These are phyloP conservation scores for Pungitius pungitius DNA, from an alignment of 2,113 vertebrate genomes.

Conservation along the genomic window DNA sequence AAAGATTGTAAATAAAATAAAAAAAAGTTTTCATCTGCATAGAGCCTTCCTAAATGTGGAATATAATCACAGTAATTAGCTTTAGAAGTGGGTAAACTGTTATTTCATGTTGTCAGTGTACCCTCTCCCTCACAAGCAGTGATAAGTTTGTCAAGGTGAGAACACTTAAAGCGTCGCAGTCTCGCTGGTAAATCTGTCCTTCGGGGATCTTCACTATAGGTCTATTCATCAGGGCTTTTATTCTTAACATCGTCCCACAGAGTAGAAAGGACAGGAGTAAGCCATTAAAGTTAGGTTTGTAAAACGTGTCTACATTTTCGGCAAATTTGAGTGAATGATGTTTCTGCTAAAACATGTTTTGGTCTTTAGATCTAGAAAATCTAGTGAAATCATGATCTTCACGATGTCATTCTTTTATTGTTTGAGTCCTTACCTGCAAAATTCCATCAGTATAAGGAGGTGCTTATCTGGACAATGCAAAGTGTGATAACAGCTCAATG, in stretches of 20 bases:
- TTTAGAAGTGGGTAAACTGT: not conserved
- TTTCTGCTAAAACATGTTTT: not conserved
- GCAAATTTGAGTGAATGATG: not conserved
- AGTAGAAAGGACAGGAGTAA: not conserved
- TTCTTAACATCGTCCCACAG: slow-evolving; percentile 18
- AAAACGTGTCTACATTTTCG: not conserved
- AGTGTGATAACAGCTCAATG: not conserved
- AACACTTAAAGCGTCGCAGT: slow-evolving; percentile 27
- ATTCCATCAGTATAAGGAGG: not conserved
- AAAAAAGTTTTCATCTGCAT: slow-evolving; percentile 22
- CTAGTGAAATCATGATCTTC: not conserved
- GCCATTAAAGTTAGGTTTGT: not conserved
- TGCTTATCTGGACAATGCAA: not conserved
- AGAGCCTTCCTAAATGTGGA: slow-evolving; percentile 25
- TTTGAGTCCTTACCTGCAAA: not conserved
- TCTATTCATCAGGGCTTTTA: slow-evolving; percentile 21
- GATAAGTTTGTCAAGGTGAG: slow-evolving; percentile 39
- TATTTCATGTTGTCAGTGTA: slow-evolving; percentile 24
- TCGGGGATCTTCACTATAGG: slow-evolving; percentile 26
- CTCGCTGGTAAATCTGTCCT: slow-evolving; percentile 29
- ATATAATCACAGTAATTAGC: slow-evolving; percentile 23
- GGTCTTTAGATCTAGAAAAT: not conserved
- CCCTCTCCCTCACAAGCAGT: slow-evolving; percentile 10
- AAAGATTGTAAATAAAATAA: slow-evolving; percentile 38
- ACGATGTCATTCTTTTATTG: not conserved